These are phyloP conservation scores for Falco punctatus DNA, from an alignment of 2,113 vertebrate species.

Conservation along the genomic window DNA sequence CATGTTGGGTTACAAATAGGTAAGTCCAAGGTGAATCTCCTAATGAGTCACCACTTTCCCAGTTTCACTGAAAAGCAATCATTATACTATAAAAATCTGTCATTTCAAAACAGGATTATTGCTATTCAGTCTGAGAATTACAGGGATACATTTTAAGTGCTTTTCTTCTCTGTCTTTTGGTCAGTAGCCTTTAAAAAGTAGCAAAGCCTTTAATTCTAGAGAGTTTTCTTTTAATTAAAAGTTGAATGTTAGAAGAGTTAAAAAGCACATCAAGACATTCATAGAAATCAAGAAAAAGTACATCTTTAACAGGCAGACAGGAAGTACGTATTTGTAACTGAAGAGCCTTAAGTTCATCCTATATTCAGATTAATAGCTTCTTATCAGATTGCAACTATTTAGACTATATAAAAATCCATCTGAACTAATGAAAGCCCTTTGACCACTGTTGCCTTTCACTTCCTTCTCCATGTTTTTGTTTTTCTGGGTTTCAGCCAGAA, in stretches of 20 bases:
- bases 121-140: neutral
- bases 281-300: neutral
- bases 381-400: neutral
- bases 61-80: neutral
- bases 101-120: neutral
- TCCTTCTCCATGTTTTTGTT: neutral
- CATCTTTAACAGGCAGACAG: neutral
- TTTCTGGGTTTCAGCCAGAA: neutral
- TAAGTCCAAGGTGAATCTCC: neutral
- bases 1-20: neutral
- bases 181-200: neutral
- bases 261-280: neutral
- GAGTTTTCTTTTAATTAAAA: neutral
- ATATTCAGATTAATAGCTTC: fast-evolving
- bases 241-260: neutral
- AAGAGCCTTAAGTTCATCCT: neutral
- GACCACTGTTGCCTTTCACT: neutral
- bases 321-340: neutral
- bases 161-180: neutral
- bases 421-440: neutral
- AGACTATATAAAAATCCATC: neutral
- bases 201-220: neutral
- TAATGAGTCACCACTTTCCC: neutral
- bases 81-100: neutral
- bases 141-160: neutral